Evolutionary conservation across 53 echinoderm and acorn worm genomes (phyloP).

Genomic region (Echinometra lucunter): DNA sequence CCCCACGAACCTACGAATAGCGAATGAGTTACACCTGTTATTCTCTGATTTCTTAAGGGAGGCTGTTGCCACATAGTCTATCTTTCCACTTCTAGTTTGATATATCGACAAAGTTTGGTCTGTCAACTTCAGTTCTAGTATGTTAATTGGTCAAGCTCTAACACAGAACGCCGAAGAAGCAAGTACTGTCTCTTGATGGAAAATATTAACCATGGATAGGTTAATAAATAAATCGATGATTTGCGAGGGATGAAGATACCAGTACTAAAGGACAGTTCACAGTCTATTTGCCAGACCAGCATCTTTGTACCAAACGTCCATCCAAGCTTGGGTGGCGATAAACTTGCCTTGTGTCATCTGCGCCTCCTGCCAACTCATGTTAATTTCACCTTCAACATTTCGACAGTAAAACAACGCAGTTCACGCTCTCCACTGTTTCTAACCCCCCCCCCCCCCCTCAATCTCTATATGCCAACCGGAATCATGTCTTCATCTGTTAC

Average conservation of each 20-base stretch:
- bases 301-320: background rate
- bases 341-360: background rate
- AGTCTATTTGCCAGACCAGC: background rate
- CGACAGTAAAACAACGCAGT: background rate
- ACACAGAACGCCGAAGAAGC: background rate
- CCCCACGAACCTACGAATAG: background rate
- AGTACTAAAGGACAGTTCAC: background rate
- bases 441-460: background rate
- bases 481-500: slow-evolving; percentile 50
- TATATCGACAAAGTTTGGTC: background rate
- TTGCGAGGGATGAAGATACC: background rate
- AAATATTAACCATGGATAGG: background rate
- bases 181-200: background rate
- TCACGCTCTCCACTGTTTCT: background rate
- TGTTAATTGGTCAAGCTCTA: background rate
- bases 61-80: background rate
- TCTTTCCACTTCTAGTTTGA: background rate
- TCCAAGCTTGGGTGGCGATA: background rate
- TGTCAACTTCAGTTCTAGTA: background rate
- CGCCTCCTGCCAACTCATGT: background rate
- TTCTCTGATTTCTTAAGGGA: background rate
- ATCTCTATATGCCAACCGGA: slow-evolving; percentile 6
- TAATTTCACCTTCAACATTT: background rate
- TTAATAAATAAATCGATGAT: background rate
- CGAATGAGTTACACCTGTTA: background rate